phyloP scores from a whole-genome alignment of 2,797 vertebrate genomes.

The Salmo trutta region DNA sequence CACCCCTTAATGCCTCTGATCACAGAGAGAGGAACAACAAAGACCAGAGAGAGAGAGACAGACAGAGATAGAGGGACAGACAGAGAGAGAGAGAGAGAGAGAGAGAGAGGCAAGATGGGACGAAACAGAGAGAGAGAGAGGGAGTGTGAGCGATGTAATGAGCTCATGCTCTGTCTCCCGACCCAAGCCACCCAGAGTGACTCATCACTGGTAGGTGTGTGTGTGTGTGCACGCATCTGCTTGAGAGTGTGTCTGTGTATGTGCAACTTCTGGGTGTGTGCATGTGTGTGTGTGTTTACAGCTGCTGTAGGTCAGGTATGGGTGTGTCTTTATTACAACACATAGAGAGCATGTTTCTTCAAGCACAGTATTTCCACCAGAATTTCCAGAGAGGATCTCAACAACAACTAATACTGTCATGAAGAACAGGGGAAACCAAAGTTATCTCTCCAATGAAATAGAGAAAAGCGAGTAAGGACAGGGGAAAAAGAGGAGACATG shows the following conservation, averaged over 20 bases:
- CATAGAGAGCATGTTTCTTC: constrained; percentile 62
- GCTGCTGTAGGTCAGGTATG: constrained; percentile 61
- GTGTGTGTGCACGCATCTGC: constrained; percentile 63
- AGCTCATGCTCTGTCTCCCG: constrained; percentile 53
- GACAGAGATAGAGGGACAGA: not conserved
- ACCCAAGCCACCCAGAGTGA: constrained; percentile 58
- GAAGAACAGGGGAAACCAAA: not conserved
- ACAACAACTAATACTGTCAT: not conserved
- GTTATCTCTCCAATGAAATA: not conserved
- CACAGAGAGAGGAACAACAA: constrained; percentile 51
- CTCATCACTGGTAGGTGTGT: constrained; percentile 58
- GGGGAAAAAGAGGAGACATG: no score
- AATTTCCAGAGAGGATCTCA: constrained; percentile 17
- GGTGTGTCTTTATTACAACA: constrained; percentile 61
- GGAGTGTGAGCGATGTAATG: constrained; percentile 48
- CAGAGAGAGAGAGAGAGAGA: constrained; percentile 32
- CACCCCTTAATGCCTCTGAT: constrained; percentile 57
- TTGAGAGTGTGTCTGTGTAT: constrained; percentile 2
- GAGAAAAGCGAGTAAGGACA: not conserved
- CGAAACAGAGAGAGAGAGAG: not conserved
- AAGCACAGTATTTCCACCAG: constrained; percentile 62
- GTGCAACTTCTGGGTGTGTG: constrained; percentile 1
- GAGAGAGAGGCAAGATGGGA: not conserved
- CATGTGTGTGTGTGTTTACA: constrained; percentile 57
- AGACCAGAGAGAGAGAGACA: constrained; percentile 4